These are phyloP conservation scores for Lepetodrilus schrolli DNA, from an alignment of 2,888 invertebrate genomes.

Conservation along the genomic window DNA sequence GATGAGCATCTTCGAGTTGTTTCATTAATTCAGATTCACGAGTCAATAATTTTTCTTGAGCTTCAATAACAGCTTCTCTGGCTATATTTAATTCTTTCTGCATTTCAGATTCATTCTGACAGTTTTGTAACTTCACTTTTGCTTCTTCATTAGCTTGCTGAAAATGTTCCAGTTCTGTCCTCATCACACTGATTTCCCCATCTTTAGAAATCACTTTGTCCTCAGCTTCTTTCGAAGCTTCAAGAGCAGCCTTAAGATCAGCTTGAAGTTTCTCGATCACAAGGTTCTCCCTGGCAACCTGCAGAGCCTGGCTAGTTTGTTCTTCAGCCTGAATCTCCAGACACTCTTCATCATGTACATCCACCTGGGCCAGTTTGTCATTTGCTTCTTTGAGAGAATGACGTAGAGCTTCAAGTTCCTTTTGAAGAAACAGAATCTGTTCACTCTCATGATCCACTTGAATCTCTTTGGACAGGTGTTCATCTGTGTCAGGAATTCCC, in stretches of 20 bases:
- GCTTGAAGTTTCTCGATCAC: no score
- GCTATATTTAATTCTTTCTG: not conserved
- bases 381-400: not conserved
- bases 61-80: not conserved
- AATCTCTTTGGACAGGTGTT: not conserved
- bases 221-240: not conserved
- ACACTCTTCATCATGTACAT: no score
- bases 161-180: slow-evolving; percentile 35
- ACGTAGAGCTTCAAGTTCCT: not conserved
- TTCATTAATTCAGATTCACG: not conserved
- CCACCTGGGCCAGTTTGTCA: not conserved
- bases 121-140: not conserved
- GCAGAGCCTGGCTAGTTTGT: no score
- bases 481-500: not conserved
- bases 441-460: slow-evolving; percentile 17
- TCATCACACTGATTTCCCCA: not conserved
- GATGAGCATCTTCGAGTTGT: not conserved
- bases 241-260: not conserved
- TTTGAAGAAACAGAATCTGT: not conserved
- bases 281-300: no score
- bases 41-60: not conserved
- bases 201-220: not conserved
- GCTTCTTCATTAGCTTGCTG: slow-evolving; percentile 1
- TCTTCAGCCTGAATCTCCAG: no score
- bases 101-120: not conserved